These are phyloP conservation scores for Hartigia nigra DNA, from an alignment of 2,888 invertebrate species.

Conservation along the genomic window DNA sequence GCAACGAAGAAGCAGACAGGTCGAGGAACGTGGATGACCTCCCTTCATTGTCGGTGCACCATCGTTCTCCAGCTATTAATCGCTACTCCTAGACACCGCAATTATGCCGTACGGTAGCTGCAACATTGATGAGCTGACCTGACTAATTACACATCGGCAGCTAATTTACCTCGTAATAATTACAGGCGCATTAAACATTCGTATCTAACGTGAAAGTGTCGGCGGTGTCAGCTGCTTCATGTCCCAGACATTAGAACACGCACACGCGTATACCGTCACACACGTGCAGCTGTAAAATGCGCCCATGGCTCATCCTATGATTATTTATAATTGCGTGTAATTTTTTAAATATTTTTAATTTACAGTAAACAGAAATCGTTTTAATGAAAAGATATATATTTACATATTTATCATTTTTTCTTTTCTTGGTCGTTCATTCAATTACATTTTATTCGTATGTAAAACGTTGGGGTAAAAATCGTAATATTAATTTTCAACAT, in stretches of 20 bases:
- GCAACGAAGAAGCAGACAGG: not conserved
- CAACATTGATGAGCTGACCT: slow-evolving; percentile 38
- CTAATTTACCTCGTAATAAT: slow-evolving; percentile 47
- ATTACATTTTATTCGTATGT: not conserved
- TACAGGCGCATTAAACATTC: slow-evolving; percentile 44
- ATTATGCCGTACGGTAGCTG: slow-evolving; percentile 27
- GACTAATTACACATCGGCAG: slow-evolving; percentile 13
- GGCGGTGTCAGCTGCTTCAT: slow-evolving; percentile 36
- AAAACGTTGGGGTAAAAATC: not conserved
- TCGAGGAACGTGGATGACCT: not conserved
- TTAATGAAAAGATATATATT: not conserved
- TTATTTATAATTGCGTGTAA: not conserved
- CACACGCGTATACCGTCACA: not conserved
- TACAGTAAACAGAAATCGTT: not conserved
- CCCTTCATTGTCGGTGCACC: not conserved
- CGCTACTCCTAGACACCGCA: not conserved
- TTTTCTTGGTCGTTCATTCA: not conserved
- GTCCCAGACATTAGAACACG: slow-evolving; percentile 38
- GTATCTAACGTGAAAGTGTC: slow-evolving; percentile 32
- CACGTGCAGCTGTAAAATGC: slow-evolving; percentile 6
- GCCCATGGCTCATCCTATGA: not conserved
- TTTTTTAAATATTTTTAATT: not conserved
- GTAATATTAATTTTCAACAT: not conserved
- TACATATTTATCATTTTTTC: not conserved
- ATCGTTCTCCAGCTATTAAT: not conserved